These are phyloP conservation scores for Sarcophaga rosellei DNA, from an alignment of 2,888 invertebrate genomes.

Conservation along the genomic window DNA sequence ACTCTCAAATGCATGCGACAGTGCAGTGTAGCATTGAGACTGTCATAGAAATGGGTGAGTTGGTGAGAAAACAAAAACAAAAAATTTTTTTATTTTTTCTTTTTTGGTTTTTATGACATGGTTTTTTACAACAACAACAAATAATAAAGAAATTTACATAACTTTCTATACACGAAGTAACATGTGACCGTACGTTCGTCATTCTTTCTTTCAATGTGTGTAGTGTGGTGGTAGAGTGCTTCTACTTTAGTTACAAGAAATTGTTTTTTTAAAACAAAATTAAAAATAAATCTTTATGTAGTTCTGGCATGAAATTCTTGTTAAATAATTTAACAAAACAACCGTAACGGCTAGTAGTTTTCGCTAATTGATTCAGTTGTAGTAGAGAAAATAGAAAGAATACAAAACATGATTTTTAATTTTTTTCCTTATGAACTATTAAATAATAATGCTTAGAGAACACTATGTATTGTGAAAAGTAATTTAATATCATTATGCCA, in stretches of 20 bases:
- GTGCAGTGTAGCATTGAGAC: slow-evolving; percentile 82
- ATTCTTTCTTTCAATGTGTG: no score
- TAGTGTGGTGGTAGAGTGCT: background rate
- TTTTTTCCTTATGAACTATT: background rate
- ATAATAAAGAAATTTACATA: slow-evolving; percentile 15
- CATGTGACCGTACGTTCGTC: background rate
- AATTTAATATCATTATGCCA: background rate
- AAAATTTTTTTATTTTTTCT: background rate
- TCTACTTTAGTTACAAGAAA: background rate
- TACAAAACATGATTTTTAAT: background rate
- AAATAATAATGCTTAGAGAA: background rate
- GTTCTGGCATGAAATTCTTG: slow-evolving; percentile 2
- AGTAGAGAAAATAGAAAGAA: background rate
- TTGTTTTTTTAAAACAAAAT: background rate
- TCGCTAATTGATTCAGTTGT: background rate
- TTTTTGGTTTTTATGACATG: background rate
- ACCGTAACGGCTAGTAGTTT: background rate
- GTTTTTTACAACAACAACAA: background rate
- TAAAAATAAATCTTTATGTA: slow-evolving; percentile 42
- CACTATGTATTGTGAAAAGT: background rate
- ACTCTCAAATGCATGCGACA: slow-evolving; percentile 83
- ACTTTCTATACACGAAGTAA: background rate
- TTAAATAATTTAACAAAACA: background rate
- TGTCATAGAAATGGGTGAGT: slow-evolving; percentile 82
- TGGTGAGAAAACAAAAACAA: background rate